Base-by-base conservation (phyloP, 2,888 invertebrate species). In the Xanthorhoe designata region DNA sequence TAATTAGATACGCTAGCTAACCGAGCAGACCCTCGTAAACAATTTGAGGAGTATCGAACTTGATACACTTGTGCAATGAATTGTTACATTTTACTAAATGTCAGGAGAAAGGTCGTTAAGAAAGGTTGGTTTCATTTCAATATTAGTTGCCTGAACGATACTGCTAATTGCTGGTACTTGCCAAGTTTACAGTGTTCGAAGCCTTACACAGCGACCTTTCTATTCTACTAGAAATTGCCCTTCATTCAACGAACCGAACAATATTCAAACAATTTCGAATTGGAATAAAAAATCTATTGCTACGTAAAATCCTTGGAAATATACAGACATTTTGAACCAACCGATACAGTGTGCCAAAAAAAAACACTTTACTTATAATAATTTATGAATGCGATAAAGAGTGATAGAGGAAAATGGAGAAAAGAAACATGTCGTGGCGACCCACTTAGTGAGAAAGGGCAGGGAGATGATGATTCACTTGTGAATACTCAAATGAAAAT, bases 51-150 rank as follows among this genome's bases (percentile, higher is more conserved):
- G 53, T 54, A 52, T 58, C 54, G 38, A 49, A 54, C 35, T 45
- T 38, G 35, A 2, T 55, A 53, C 53, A 63, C 52, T 66, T 64
- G 60, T 60, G 61, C 52, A 68, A 67, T 60, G 45, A 50, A 61
- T 61, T 55, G 56, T 50, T 66, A 58, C 61, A 60, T 63, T 58
- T 51, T n/a, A n/a, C n/a, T n/a, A 45, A 54, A 70, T 64, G 65
- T 64, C 66, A 70, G 47, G 64, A 71, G 72, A 72, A 72, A 72
- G 70, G 72, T 64, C 69, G 66, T 54, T 58, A 50, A 49, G 55
- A 58, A 52, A 49, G 50, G 58, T 17, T 35, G 13, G 10, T 29
- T 19, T 24, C 32, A 47, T 18, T 19, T 24, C 32, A 47, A 47
- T 57, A 35, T 19, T 52, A 52, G 38, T 13, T 42, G 13, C 50